Base-by-base conservation (phyloP, 1,140 invertebrate genomes). In the Bombus confusus region DNA sequence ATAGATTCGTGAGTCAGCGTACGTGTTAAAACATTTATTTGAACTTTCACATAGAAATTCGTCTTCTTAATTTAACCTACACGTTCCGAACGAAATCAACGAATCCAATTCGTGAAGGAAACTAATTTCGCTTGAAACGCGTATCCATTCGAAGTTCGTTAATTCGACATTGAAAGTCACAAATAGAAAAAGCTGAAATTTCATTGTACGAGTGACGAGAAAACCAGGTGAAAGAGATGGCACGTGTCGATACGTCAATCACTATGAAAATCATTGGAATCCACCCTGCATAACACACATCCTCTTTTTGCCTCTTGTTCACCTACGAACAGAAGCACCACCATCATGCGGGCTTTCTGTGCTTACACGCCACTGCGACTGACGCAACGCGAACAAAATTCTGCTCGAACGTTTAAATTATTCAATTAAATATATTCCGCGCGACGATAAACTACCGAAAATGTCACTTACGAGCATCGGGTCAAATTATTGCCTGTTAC, bases 191-290 rank as follows among this genome's bases (percentile, higher is more conserved):
- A 76, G 25, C 57, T 78, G 43, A 87, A 88, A 85, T 85, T 80
- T 75, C 34, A 78, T 71, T 73, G 84, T 77, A 64, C 77, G 80
- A 77, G 80, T 80, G 76, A 87, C 72, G 81, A 86, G 57, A 83
- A 86, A 83, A 72, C 85, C 86, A 47, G 85, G 41, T 57, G 85
- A 83, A 74, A 84, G 81, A 79, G 86, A 87, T 89, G 74, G 47
- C 77, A 85, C 71, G 66, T 90, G 78, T 87, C 85, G 86, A 88
- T 91, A 91, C 25, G 90, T 89, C 87, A 89, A 88, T 87, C 85
- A 89, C 68, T 73, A 31, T 78, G 47, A 64, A 86, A 80, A 88
- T 88, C 47, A 68, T 79, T 85, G 84, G 68, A 85, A 88, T 73
- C 78, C 77, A 69, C 57, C 12, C 59, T 81, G 73, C 31, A 69